phyloP scores from a whole-genome alignment of 2,888 invertebrate genomes.

The Luperina nickerlii region DNA sequence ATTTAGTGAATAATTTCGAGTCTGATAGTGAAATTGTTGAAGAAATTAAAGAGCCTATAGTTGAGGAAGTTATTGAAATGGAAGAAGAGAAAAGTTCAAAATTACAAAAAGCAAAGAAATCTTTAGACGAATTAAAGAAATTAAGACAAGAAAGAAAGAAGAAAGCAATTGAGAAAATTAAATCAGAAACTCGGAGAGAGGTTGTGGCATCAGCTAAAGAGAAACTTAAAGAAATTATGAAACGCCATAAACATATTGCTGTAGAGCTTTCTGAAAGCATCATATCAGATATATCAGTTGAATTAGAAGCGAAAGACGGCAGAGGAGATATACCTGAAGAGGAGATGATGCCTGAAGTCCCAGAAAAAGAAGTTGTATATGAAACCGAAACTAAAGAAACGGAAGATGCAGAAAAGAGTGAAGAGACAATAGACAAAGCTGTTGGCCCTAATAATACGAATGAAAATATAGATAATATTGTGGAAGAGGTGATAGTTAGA shows the following conservation, averaged over 20 bases:
- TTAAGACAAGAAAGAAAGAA: constrained; percentile 83
- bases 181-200: constrained; percentile 86
- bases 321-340: constrained; percentile 81
- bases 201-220: constrained; percentile 88
- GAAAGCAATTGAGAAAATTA: constrained; percentile 87
- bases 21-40: constrained; percentile 34
- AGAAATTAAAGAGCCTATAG: constrained; percentile 37
- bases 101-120: constrained; percentile 75
- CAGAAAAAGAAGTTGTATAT: constrained; percentile 40
- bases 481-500: constrained; percentile 87
- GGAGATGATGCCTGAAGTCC: constrained; percentile 65
- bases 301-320: constrained; percentile 73
- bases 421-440: constrained; percentile 59
- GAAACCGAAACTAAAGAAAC: constrained; percentile 55
- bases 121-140: constrained; percentile 78
- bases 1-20: constrained; percentile 33
- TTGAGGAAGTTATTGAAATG: constrained; percentile 32
- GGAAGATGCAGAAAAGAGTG: constrained; percentile 46
- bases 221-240: constrained; percentile 88
- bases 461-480: constrained; percentile 85
- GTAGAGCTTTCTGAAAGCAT: constrained; percentile 79
- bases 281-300: constrained; percentile 65
- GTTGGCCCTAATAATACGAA: constrained; percentile 72
- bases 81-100: constrained; percentile 65
- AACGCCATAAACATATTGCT: constrained; percentile 85